A percentile compares a stretch with the other conserved stretches of the same genome.
phyloP scores from a whole-genome alignment of 2,888 invertebrate genomes.

The Apotomis turbidana region DNA sequence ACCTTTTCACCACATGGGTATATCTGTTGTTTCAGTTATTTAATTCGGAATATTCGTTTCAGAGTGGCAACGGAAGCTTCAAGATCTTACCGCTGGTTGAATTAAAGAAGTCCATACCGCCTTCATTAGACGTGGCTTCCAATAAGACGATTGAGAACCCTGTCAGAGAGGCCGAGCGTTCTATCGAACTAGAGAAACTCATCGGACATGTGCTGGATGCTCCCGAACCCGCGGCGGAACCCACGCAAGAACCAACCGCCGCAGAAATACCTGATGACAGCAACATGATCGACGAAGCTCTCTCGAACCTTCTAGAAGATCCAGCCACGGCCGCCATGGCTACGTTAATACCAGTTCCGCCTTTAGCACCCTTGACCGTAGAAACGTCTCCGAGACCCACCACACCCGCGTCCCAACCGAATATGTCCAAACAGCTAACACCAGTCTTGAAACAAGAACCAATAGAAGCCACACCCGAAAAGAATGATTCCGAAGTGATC shows the following conservation, averaged over 20 bases:
- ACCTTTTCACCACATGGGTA: too few relatives aligned
- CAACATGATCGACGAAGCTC: neutral
- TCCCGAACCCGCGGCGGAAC: constrained; percentile 29
- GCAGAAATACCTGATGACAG: constrained; percentile 18
- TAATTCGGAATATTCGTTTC: constrained; percentile 49
- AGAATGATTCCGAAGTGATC: constrained; percentile 50
- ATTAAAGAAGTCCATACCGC: constrained; percentile 61
- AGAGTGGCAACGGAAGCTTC: constrained; percentile 64
- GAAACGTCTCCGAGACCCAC: constrained; percentile 21
- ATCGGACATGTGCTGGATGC: constrained; percentile 60
- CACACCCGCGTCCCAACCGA: constrained; percentile 31
- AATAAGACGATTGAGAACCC: constrained; percentile 58
- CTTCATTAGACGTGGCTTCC: constrained; percentile 53
- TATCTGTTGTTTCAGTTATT: too few relatives aligned
- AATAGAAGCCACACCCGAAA: constrained; percentile 42
- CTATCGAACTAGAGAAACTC: constrained; percentile 71
- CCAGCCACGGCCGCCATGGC: constrained; percentile 14
- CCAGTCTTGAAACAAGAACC: constrained; percentile 57
- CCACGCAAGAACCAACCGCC: constrained; percentile 13
- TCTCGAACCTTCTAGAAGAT: constrained; percentile 12
- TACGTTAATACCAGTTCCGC: constrained; percentile 26
- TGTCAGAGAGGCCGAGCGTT: constrained; percentile 70
- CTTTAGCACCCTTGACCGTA: neutral
- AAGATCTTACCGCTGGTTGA: constrained; percentile 70
- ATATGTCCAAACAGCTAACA: constrained; percentile 40